Base-by-base conservation (phyloP, 2,888 invertebrate genomes). In the Cephonodes hylas region DNA sequence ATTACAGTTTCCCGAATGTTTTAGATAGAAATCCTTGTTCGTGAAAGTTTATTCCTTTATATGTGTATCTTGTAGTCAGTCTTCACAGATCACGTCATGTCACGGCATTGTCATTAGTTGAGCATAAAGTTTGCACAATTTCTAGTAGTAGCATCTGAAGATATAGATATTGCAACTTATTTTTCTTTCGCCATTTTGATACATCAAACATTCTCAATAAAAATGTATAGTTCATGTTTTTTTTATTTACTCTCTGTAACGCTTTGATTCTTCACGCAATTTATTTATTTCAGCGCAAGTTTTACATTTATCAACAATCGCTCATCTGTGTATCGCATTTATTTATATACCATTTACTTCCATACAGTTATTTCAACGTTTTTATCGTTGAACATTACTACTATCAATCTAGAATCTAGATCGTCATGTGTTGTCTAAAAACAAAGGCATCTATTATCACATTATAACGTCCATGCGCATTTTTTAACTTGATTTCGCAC, bases 1-100 rank as follows among this genome's bases (percentile, higher is more conserved):
- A 59, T 62, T 58, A 59, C 44, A 63, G 58, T 70, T 66, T 64
- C 64, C 38, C 23, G 25, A 38, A 6, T 53, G n/a, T 7, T 60
- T 27, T 53, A 53, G 53, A 38, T 53, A 60, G 48, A 60, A 45
- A 8, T 13, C 46, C 34, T 60, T 60, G 22, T 25, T 48, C 22
- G 31, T 23, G n/a, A 38, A 60, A 31, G 27, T 27, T 23, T 23
- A 25, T 60, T 42, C 60, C n/a, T 60, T 42, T 53, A 25, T 60
- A n/a, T 38, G 53, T 60, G 23, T 22, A 38, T 8, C 6, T 15
- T 15, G 23, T 38, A n/a, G n/a, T 22, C 46, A 15, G 15, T 34
- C 34, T 38, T 38, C 38, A 60, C 38, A 23, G 42, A 58, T 58
- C 13, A 22, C 34, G n/a, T 15, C 25, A 18, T 25, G 38, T 25